A percentile compares a stretch with the other conserved stretches of the same genome.
Conservation (phyloP, 2,888 invertebrate genomes). For the Meta bourneti region DNA sequence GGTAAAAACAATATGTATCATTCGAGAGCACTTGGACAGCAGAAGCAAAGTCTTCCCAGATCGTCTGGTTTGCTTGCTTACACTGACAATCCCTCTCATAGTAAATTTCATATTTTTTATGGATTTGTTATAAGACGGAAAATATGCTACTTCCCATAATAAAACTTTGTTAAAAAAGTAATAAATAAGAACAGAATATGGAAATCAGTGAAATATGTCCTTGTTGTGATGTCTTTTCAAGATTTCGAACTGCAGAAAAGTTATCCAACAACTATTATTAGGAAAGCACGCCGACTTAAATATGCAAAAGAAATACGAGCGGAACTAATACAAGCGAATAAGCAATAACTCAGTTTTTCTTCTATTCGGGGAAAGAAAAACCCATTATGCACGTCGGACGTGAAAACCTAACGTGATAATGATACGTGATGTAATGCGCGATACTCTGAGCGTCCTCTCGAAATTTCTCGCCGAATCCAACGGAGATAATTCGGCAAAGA, state of each 20-base stretch:
- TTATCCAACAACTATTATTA: neutral
- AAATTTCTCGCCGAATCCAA: conserved; percentile 1
- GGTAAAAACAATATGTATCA: too few species aligned
- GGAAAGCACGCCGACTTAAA: neutral
- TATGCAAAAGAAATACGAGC: neutral
- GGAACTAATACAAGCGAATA: neutral
- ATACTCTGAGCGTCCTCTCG: neutral
- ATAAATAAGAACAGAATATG: too few species aligned
- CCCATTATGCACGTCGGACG: neutral
- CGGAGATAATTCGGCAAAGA: conserved; percentile 2
- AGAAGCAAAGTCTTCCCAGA: too few species aligned
- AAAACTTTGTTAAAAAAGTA: too few species aligned
- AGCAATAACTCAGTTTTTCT: conserved; percentile 13
- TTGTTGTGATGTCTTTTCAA: neutral
- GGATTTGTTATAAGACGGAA: too few species aligned
- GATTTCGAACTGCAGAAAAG: neutral
- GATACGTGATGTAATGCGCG: neutral
- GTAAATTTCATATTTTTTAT: too few species aligned
- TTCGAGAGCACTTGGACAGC: too few species aligned
- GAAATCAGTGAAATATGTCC: neutral
- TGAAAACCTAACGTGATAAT: conserved; percentile 1
- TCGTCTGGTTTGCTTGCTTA: too few species aligned
- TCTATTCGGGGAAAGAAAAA: neutral
- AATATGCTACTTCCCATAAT: too few species aligned
- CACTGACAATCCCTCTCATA: too few species aligned